phyloP scores from a whole-genome alignment of 2,888 invertebrate species.

The Tetanocera ferruginea region DNA sequence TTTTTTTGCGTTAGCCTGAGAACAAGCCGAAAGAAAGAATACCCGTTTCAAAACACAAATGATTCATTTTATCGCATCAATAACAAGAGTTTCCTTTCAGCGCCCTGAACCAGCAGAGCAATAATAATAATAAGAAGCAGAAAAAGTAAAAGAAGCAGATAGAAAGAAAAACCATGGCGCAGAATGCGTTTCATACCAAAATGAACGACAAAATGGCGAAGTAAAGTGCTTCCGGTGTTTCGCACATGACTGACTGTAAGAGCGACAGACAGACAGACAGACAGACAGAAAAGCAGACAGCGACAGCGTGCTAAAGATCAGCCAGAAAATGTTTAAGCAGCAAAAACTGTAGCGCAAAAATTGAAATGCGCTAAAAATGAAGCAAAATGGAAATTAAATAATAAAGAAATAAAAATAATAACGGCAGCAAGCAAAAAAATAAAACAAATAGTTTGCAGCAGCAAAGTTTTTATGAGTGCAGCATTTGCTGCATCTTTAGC shows the following conservation, averaged over 20 bases:
- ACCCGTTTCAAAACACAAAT: constrained; percentile 4
- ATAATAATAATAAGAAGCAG: not conserved
- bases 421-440: not conserved
- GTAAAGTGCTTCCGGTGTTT: constrained; percentile 27
- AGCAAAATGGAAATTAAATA: not conserved
- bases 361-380: not conserved
- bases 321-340: no score
- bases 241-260: not conserved
- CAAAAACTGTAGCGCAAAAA: not conserved
- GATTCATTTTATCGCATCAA: constrained; percentile 41
- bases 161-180: not conserved
- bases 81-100: constrained; percentile 38
- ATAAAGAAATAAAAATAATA: no score
- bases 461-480: not conserved
- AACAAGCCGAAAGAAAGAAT: not conserved
- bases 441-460: not conserved
- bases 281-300: not conserved
- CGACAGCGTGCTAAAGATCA: not conserved
- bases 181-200: not conserved
- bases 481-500: not conserved
- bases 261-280: constrained; percentile 1
- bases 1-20: not conserved
- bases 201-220: constrained; percentile 26
- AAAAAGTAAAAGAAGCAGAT: not conserved
- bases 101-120: not conserved